Percentiles rank a stretch among this genome's conserved stretches.
Evolutionary conservation across 2,797 vertebrate species (phyloP).

Genomic region (Notoglanidium macrostoma): DNA sequence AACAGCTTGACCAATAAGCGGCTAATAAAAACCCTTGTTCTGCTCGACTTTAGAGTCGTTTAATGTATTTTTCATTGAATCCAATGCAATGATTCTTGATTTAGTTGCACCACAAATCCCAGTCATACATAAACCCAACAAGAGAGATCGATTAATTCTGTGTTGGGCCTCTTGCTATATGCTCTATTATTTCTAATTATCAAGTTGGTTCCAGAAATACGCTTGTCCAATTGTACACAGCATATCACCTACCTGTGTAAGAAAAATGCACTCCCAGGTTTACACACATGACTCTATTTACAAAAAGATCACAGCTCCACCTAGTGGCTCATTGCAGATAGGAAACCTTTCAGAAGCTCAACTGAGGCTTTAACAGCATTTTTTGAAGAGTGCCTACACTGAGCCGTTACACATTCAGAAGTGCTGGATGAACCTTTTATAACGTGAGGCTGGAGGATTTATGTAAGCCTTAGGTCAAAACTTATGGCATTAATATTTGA

Average conservation of each 20-base stretch:
- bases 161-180: conserved; percentile 55
- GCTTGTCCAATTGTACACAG: conserved; percentile 56
- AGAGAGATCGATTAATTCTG: conserved; percentile 61
- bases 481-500: neutral
- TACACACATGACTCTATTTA: conserved; percentile 35
- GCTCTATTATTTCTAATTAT: conserved; percentile 62
- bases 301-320: conserved; percentile 80
- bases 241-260: conserved; percentile 51
- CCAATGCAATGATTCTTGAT: conserved; percentile 51
- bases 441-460: neutral
- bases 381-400: neutral
- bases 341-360: neutral
- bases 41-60: conserved; percentile 17
- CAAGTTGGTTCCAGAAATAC: conserved; percentile 58
- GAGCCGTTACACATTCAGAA: neutral
- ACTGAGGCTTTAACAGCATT: neutral
- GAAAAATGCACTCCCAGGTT: conserved; percentile 22
- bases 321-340: conserved; percentile 69
- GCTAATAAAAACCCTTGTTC: conserved; percentile 25
- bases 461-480: neutral
- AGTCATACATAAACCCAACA: conserved; percentile 58
- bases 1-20: conserved; percentile 22
- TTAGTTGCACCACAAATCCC: conserved; percentile 54
- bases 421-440: neutral
- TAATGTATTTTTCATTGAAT: conserved; percentile 41